Conservation (phyloP, 2,888 invertebrate species). For the Busseola fusca region DNA sequence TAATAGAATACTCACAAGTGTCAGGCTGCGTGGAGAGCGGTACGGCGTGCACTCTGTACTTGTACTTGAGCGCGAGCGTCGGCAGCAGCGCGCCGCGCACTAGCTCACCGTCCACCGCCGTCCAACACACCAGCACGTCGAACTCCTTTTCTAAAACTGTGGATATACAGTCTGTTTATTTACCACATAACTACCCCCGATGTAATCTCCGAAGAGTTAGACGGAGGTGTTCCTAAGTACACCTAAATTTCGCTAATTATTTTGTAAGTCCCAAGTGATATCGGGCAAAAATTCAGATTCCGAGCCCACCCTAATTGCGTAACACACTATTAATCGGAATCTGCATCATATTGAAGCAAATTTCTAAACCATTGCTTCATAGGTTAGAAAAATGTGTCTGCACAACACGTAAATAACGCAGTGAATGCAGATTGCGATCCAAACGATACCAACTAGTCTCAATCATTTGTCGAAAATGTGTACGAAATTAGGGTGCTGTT, state of each 20-base stretch:
- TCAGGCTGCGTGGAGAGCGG: conserved; percentile 87
- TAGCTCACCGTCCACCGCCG: conserved; percentile 90
- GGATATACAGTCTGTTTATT: too few relatives aligned
- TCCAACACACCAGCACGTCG: conserved; percentile 91
- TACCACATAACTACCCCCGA: not conserved
- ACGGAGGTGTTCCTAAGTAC: not conserved
- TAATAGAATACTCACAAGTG: conserved; percentile 83
- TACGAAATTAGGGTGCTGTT: too few relatives aligned
- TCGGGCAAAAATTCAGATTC: not conserved
- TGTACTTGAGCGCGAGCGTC: conserved; percentile 90
- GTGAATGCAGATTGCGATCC: too few relatives aligned
- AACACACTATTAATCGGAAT: too few relatives aligned
- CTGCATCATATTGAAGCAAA: too few relatives aligned
- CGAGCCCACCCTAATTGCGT: too few relatives aligned
- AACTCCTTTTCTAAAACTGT: conserved; percentile 87
- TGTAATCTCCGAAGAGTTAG: not conserved
- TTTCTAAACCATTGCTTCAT: too few relatives aligned
- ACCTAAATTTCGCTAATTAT: not conserved
- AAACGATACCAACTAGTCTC: too few relatives aligned
- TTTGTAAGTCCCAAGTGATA: not conserved
- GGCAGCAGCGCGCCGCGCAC: conserved; percentile 90
- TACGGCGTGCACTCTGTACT: conserved; percentile 90
- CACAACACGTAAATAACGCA: too few relatives aligned
- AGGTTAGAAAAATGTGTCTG: too few relatives aligned
- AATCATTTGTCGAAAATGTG: too few relatives aligned